phyloP scores from a whole-genome alignment of 2,888 invertebrate species.

The Glyphotaelius pellucidus region DNA sequence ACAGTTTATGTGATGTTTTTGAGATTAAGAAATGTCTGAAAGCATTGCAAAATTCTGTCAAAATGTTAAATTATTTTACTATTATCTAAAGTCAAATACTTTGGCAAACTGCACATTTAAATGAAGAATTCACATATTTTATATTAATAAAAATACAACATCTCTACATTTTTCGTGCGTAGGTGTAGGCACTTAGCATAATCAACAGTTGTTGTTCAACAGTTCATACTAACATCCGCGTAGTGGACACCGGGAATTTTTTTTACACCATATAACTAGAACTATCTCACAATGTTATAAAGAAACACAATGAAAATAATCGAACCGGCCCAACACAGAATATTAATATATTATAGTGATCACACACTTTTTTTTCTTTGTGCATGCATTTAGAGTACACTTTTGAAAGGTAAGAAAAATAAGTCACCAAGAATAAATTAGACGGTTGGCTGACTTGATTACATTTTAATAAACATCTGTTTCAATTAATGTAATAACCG shows the following conservation, averaged over 20 bases:
- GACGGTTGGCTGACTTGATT: neutral
- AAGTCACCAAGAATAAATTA: neutral
- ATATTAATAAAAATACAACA: slow-evolving; percentile 2
- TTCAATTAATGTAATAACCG: neutral
- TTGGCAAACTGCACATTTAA: neutral
- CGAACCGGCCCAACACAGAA: neutral
- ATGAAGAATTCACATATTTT: neutral
- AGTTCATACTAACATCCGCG: neutral
- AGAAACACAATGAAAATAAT: neutral
- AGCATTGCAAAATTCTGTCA: neutral
- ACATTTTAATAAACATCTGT: neutral
- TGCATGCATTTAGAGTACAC: neutral
- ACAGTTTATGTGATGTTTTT: neutral
- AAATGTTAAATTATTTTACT: neutral
- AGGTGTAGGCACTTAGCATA: neutral
- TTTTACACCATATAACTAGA: neutral
- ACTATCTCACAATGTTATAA: neutral
- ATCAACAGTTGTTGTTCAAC: neutral
- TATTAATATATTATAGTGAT: neutral
- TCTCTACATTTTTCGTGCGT: neutral
- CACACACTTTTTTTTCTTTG: neutral
- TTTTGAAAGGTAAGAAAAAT: neutral
- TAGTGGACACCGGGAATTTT: neutral
- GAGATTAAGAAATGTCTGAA: neutral
- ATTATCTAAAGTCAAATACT: neutral